Percentiles rank a stretch among this genome's conserved stretches.
Evolutionary conservation across 2,797 vertebrate species (phyloP).

Genomic region (Poecilia velifera): DNA sequence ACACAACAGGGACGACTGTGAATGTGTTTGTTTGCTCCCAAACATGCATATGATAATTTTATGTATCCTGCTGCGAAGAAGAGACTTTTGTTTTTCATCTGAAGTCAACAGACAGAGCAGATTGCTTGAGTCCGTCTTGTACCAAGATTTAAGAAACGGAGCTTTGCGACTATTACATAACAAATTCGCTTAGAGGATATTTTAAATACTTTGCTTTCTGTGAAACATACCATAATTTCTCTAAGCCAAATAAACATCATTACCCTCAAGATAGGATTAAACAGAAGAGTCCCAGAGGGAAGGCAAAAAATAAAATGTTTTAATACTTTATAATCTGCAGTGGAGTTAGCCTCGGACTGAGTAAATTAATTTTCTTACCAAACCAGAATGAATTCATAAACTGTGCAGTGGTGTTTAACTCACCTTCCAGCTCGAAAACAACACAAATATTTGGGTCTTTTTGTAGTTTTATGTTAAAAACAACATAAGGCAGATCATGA

Average conservation of each 20-base stretch:
- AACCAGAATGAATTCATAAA: not conserved
- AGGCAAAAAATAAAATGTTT: conserved; percentile 6
- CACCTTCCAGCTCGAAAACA: not conserved
- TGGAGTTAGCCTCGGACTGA: not conserved
- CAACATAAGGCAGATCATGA: not conserved
- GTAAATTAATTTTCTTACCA: not conserved
- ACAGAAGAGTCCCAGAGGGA: conserved; percentile 62
- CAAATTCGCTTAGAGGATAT: not conserved
- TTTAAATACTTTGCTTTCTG: conserved; percentile 12
- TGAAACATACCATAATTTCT: not conserved
- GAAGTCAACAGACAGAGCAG: conserved; percentile 29
- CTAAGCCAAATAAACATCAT: not conserved
- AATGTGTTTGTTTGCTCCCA: conserved; percentile 1
- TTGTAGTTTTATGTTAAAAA: not conserved
- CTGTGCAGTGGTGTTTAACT: not conserved
- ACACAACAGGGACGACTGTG: conserved; percentile 19
- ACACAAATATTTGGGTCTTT: not conserved
- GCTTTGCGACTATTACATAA: conserved; percentile 29
- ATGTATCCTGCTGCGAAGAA: conserved; percentile 30
- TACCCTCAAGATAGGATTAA: conserved; percentile 66
- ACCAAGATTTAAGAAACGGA: conserved; percentile 12
- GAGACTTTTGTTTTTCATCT: conserved; percentile 22
- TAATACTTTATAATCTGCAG: not conserved
- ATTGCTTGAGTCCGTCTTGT: not conserved
- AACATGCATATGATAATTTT: conserved; percentile 31